A percentile compares a stretch with the other conserved stretches of the same genome.
These are phyloP conservation scores for Oxyteleia sp. DNA, from an alignment of 2,888 invertebrate genomes.

Conservation along the genomic window DNA sequence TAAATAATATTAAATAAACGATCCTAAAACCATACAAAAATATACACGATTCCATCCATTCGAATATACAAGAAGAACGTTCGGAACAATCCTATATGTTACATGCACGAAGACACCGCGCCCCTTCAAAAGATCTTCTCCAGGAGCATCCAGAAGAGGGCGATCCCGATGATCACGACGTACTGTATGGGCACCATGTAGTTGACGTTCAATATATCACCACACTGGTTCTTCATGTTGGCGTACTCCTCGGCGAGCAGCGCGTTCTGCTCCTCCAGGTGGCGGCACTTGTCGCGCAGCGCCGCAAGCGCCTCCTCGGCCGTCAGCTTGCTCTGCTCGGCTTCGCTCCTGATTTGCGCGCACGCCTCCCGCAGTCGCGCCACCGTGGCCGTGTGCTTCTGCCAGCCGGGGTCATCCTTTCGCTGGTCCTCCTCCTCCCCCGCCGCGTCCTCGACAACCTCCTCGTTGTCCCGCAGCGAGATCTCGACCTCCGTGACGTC, in stretches of 20 bases:
- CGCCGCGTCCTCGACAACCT: neutral
- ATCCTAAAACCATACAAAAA: slow-evolving; percentile 40
- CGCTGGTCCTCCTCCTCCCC: too few relatives aligned
- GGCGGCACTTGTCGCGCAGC: slow-evolving; percentile 91
- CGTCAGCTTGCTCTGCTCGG: slow-evolving; percentile 3
- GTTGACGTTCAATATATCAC: slow-evolving; percentile 89
- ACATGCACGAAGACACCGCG: neutral
- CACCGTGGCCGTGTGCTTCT: too few relatives aligned
- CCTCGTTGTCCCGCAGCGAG: slow-evolving; percentile 6
- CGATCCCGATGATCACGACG: slow-evolving; percentile 89
- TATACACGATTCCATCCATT: slow-evolving; percentile 50
- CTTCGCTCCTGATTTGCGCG: neutral
- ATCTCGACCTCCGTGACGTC: slow-evolving; percentile 55
- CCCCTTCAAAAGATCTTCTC: too few relatives aligned
- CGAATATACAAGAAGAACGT: slow-evolving; percentile 39
- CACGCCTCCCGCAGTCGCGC: too few relatives aligned
- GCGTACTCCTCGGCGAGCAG: slow-evolving; percentile 90
- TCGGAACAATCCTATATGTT: neutral
- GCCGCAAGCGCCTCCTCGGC: slow-evolving; percentile 37
- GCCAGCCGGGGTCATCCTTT: too few relatives aligned
- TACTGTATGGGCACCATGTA: slow-evolving; percentile 90
- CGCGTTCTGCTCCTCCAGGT: slow-evolving; percentile 90
- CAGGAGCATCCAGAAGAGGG: slow-evolving; percentile 89
- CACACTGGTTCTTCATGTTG: slow-evolving; percentile 89
- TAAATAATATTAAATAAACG: slow-evolving; percentile 48